A percentile compares a stretch with the other conserved stretches of the same genome.
Evolutionary conservation across 2,888 invertebrate genomes (phyloP).

Genomic region (Erannis defoliaria): DNA sequence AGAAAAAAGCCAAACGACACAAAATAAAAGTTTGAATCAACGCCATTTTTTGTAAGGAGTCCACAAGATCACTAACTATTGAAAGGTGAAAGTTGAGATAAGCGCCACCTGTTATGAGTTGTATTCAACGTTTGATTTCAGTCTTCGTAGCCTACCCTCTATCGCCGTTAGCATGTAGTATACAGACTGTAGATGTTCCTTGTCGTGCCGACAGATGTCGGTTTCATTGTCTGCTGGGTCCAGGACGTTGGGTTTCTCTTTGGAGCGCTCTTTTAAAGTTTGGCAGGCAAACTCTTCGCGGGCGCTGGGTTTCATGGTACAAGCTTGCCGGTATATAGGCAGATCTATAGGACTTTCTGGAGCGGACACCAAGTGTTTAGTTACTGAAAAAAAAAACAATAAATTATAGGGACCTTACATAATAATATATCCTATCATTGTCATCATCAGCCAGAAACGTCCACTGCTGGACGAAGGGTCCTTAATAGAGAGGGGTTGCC

Average conservation of each 20-base stretch:
- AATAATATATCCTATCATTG: neutral
- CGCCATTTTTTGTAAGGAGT: neutral
- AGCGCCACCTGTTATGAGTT: slow-evolving; percentile 19
- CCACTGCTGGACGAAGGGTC: too few species aligned
- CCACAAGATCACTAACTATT: neutral
- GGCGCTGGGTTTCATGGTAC: slow-evolving; percentile 73
- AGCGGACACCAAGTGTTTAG: slow-evolving; percentile 55
- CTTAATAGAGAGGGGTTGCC: too few species aligned
- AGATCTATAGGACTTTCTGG: slow-evolving; percentile 31
- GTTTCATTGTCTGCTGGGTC: slow-evolving; percentile 59
- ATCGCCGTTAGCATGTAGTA: slow-evolving; percentile 71
- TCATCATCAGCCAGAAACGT: too few species aligned
- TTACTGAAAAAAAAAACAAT: slow-evolving; percentile 58
- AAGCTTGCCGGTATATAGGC: slow-evolving; percentile 49
- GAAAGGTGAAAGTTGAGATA: slow-evolving; percentile 10
- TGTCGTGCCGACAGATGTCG: slow-evolving; percentile 65
- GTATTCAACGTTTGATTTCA: slow-evolving; percentile 56
- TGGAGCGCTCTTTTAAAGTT: slow-evolving; percentile 46
- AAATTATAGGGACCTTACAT: neutral
- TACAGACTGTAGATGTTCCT: slow-evolving; percentile 64
- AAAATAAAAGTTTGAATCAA: neutral
- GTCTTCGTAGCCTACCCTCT: slow-evolving; percentile 72
- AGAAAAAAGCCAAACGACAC: slow-evolving; percentile 6
- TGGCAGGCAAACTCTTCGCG: slow-evolving; percentile 60
- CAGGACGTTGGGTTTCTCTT: slow-evolving; percentile 41